A percentile compares a stretch with the other conserved stretches of the same genome.
These are phyloP conservation scores for Mythimna albipuncta DNA, from an alignment of 2,888 invertebrate genomes.

Conservation along the genomic window DNA sequence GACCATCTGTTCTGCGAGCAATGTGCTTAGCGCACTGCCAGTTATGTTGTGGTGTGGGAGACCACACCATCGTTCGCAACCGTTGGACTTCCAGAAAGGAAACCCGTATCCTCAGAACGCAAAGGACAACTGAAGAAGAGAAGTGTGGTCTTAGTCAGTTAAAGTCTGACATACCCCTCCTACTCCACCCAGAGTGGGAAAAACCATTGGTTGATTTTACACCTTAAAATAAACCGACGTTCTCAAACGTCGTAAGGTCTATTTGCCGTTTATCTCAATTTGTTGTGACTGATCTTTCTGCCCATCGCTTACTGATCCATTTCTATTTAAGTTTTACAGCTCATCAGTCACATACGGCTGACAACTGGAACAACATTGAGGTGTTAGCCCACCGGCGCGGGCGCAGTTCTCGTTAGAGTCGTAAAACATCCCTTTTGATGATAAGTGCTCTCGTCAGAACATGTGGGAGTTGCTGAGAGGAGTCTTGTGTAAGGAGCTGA, in stretches of 20 bases:
- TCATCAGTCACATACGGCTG: slow-evolving; percentile 56
- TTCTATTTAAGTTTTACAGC: slow-evolving; percentile 61
- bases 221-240: too few relatives aligned
- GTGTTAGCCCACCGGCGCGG: slow-evolving; percentile 60
- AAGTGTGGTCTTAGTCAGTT: too few relatives aligned
- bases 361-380: slow-evolving; percentile 67
- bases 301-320: neutral
- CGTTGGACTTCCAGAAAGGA: too few relatives aligned
- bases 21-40: too few relatives aligned
- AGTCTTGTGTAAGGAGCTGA: slow-evolving; percentile 7
- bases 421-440: slow-evolving; percentile 60
- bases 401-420: slow-evolving; percentile 51
- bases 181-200: too few relatives aligned
- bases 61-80: too few relatives aligned
- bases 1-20: too few relatives aligned
- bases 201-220: too few relatives aligned
- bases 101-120: too few relatives aligned
- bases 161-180: too few relatives aligned
- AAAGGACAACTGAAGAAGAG: too few relatives aligned
- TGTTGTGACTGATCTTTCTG: slow-evolving; percentile 28
- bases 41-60: too few relatives aligned
- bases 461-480: slow-evolving; percentile 48
- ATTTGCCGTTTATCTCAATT: neutral
- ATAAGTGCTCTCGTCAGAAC: slow-evolving; percentile 57
- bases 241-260: neutral